These are phyloP conservation scores for Hydrocynus forskahlii DNA, from an alignment of 2,797 vertebrate genomes.

Conservation along the genomic window DNA sequence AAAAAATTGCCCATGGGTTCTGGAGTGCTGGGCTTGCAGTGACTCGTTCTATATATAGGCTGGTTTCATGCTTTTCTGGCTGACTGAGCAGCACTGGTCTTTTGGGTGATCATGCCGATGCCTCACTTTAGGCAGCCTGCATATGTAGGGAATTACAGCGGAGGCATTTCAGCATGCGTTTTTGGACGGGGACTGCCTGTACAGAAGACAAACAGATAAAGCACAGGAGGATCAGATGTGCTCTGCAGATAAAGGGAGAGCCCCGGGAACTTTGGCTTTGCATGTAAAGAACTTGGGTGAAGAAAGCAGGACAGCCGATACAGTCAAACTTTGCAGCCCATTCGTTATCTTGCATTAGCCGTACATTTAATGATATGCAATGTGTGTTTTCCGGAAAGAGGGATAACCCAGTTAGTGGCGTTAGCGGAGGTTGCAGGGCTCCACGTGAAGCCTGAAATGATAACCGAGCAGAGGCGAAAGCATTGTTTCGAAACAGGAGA, in stretches of 20 bases:
- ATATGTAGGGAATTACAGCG: constrained; percentile 65
- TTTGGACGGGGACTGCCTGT: constrained; percentile 17
- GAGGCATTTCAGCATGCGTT: constrained; percentile 58
- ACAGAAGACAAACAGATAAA: constrained; percentile 27
- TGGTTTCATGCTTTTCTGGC: constrained; percentile 59
- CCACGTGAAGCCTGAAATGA: not conserved
- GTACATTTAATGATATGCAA: not conserved
- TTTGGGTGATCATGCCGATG: constrained; percentile 66
- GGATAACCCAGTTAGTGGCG: not conserved
- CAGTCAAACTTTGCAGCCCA: not conserved
- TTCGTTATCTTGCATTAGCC: not conserved
- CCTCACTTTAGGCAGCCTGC: constrained; percentile 65
- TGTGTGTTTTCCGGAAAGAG: not conserved
- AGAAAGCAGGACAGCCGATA: constrained; percentile 17
- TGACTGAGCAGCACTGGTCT: constrained; percentile 52
- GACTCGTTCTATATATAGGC: constrained; percentile 67
- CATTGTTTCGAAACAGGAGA: constrained; percentile 12
- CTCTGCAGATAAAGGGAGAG: constrained; percentile 17
- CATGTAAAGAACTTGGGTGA: constrained; percentile 20
- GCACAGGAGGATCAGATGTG: constrained; percentile 22
- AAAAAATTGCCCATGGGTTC: constrained; percentile 44
- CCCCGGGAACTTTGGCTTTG: not conserved
- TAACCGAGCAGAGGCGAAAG: not conserved
- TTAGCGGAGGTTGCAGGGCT: not conserved
- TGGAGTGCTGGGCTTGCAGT: constrained; percentile 42